Conservation (phyloP, 2,113 vertebrate genomes). For the Rousettus leschenaultii region DNA sequence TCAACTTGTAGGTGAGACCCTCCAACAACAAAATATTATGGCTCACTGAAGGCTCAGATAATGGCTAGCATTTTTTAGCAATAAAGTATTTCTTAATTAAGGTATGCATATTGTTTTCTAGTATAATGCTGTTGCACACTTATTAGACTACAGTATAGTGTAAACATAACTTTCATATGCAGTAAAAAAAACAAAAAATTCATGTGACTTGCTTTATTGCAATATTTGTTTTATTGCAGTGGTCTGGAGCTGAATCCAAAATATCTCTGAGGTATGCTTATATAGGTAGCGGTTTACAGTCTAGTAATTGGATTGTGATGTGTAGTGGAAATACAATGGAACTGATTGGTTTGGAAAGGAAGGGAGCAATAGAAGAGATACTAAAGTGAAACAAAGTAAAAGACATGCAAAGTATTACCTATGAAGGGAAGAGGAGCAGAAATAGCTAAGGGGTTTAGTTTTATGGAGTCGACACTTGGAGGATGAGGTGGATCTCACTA, state of each 20-base stretch:
- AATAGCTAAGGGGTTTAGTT: neutral
- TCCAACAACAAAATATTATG: no score
- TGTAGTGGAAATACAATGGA: neutral
- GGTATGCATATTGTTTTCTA: neutral
- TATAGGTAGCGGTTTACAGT: neutral
- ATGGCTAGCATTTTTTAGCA: neutral
- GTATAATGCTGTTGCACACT: no score
- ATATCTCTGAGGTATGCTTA: neutral
- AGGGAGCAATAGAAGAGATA: neutral
- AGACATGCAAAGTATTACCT: neutral
- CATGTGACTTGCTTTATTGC: neutral
- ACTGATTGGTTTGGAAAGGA: neutral
- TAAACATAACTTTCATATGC: neutral
- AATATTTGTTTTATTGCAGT: neutral
- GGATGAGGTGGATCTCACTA: neutral
- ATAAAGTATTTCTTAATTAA: neutral
- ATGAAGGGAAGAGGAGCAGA: neutral
- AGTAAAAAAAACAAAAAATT: neutral
- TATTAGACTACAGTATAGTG: no score
- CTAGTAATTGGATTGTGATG: neutral
- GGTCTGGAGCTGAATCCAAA: neutral
- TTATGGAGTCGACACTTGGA: neutral
- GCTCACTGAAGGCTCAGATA: no score
- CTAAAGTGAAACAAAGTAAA: neutral
- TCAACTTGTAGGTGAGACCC: no score